Conservation (phyloP, 2,888 invertebrate genomes). For the Melieria picta region DNA sequence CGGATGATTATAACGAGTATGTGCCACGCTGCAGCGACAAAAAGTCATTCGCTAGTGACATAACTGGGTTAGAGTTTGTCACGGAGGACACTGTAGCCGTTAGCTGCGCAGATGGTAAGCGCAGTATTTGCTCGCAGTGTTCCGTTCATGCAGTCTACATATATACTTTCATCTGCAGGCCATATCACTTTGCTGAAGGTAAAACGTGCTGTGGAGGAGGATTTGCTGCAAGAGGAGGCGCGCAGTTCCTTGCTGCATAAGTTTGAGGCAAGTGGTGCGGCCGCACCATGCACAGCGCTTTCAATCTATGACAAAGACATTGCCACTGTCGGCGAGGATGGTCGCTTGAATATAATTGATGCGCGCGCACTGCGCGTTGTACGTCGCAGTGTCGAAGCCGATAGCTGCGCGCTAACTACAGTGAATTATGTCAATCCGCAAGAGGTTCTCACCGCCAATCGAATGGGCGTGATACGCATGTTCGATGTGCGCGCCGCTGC, state of each 20-base stretch:
- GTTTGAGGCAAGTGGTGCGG: constrained; percentile 67
- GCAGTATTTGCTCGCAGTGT: neutral
- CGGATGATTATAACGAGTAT: constrained; percentile 73
- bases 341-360: constrained; percentile 70
- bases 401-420: constrained; percentile 83
- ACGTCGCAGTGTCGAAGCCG: constrained; percentile 71
- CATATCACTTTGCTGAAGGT: constrained; percentile 75
- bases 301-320: constrained; percentile 81
- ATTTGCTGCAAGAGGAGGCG: constrained; percentile 70
- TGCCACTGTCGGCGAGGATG: constrained; percentile 87
- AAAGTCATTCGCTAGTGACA: constrained; percentile 75
- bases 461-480: constrained; percentile 89
- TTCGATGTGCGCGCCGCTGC: constrained; percentile 81
- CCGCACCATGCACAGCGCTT: constrained; percentile 80
- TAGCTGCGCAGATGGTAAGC: constrained; percentile 75
- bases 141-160: neutral
- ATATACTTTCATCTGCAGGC: constrained; percentile 66
- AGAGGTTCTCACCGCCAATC: constrained; percentile 81
- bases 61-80: constrained; percentile 83
- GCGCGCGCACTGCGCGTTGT: constrained; percentile 67
- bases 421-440: constrained; percentile 78
- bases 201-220: constrained; percentile 70
- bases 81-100: constrained; percentile 74
- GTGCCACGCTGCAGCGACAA: constrained; percentile 73
- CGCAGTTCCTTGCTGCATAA: constrained; percentile 77